phyloP scores from a whole-genome alignment of 1,140 invertebrate species.

The Linepithema humile region DNA sequence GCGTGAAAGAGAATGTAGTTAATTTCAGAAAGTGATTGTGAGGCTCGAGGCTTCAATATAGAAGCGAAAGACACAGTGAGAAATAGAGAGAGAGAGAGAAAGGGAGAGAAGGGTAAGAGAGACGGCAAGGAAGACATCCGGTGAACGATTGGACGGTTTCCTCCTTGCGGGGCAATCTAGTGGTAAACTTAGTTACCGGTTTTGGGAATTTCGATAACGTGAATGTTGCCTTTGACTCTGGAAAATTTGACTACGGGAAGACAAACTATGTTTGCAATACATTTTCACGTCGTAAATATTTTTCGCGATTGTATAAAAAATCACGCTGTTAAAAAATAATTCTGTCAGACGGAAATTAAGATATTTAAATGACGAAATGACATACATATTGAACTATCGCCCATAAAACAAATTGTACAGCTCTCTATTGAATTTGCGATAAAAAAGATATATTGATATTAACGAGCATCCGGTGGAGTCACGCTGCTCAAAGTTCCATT shows the following conservation, averaged over 20 bases:
- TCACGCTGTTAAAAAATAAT: neutral
- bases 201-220: constrained; percentile 79
- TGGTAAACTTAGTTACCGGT: constrained; percentile 83
- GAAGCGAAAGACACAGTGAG: constrained; percentile 63
- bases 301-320: no score
- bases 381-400: neutral
- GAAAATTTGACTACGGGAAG: constrained; percentile 44
- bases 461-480: constrained; percentile 44
- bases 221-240: constrained; percentile 64
- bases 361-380: neutral
- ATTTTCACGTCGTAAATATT: neutral
- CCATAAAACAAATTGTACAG: neutral
- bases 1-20: constrained; percentile 26
- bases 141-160: constrained; percentile 83
- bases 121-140: constrained; percentile 77
- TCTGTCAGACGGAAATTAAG: neutral
- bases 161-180: constrained; percentile 84
- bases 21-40: constrained; percentile 42
- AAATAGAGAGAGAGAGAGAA: constrained; percentile 68
- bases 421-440: neutral
- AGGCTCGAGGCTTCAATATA: constrained; percentile 40
- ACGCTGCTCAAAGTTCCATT: constrained; percentile 51
- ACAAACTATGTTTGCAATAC: neutral
- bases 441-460: constrained; percentile 38
- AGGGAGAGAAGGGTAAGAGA: constrained; percentile 58